Conservation (phyloP, 2,113 vertebrate genomes). For the Machaerirhynchus nigripectus region DNA sequence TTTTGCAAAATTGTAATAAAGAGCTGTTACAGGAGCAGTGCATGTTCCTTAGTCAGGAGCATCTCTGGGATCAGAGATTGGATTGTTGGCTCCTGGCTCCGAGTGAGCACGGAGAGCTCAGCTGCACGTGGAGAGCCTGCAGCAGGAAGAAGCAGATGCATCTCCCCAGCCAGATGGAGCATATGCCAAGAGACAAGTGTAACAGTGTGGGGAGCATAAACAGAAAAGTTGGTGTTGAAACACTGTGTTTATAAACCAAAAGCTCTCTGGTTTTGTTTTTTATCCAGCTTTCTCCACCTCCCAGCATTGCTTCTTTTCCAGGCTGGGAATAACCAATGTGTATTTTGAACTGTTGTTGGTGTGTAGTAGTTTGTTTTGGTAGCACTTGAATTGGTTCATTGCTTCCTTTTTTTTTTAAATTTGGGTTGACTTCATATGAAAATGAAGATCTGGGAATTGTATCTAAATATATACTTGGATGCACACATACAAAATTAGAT, state of each 20-base stretch:
- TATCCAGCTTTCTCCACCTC: neutral
- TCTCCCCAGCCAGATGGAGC: constrained; percentile 49
- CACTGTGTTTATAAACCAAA: constrained; percentile 51
- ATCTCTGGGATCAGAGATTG: neutral
- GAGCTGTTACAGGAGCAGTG: neutral
- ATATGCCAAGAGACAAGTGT: constrained; percentile 52
- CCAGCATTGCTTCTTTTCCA: neutral
- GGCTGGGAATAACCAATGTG: neutral
- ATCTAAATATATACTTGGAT: neutral
- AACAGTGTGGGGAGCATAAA: constrained; percentile 34
- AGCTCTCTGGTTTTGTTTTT: constrained; percentile 20
- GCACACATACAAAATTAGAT: neutral
- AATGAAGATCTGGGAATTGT: neutral
- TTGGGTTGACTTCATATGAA: neutral
- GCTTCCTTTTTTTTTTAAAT: neutral
- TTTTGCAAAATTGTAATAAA: neutral
- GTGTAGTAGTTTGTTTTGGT: neutral
- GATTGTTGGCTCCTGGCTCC: neutral
- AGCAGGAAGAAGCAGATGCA: constrained; percentile 55
- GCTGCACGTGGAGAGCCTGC: constrained; percentile 44
- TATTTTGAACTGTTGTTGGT: neutral
- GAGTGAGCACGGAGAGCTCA: constrained; percentile 7
- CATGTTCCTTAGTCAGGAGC: neutral
- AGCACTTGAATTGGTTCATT: neutral
- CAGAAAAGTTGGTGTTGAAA: constrained; percentile 52